Evolutionary conservation across 2,888 invertebrate species (phyloP).

Genomic region (Sphinx pinastri): DNA sequence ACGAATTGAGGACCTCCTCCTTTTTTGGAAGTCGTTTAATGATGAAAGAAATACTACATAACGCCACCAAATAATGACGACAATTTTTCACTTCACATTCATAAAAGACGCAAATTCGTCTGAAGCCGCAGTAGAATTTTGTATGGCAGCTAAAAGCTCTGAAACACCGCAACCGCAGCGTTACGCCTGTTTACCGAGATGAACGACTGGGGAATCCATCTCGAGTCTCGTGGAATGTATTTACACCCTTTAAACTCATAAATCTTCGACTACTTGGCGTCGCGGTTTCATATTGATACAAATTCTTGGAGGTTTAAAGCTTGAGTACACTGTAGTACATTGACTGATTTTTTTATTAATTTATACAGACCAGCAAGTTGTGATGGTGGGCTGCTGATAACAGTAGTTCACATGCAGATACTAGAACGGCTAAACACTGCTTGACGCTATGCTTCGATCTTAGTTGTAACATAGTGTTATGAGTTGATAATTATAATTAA

Average conservation of each 20-base stretch:
- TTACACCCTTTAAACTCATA: constrained; percentile 19
- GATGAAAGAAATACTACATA: neutral
- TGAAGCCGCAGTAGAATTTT: constrained; percentile 9
- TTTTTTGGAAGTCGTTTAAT: too few relatives aligned
- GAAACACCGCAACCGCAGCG: constrained; percentile 11
- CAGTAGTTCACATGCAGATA: too few relatives aligned
- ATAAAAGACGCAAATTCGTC: constrained; percentile 11
- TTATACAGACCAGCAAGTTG: too few relatives aligned
- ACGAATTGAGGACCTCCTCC: too few relatives aligned
- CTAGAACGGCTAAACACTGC: too few relatives aligned
- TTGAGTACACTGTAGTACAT: neutral
- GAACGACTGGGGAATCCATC: constrained; percentile 21
- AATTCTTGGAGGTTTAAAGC: neutral
- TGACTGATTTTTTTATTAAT: too few relatives aligned
- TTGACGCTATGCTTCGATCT: too few relatives aligned
- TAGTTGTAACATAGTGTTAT: too few relatives aligned
- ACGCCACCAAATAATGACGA: neutral
- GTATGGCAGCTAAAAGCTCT: constrained; percentile 21
- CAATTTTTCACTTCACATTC: constrained; percentile 16
- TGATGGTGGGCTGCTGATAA: too few relatives aligned
- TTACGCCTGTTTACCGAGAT: constrained; percentile 17
- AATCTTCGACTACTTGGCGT: constrained; percentile 15
- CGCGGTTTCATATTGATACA: constrained; percentile 19
- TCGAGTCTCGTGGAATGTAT: constrained; percentile 19
- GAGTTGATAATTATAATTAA: too few relatives aligned